Base-by-base conservation (phyloP, 2,888 invertebrate genomes). In the Agrypnus murinus region DNA sequence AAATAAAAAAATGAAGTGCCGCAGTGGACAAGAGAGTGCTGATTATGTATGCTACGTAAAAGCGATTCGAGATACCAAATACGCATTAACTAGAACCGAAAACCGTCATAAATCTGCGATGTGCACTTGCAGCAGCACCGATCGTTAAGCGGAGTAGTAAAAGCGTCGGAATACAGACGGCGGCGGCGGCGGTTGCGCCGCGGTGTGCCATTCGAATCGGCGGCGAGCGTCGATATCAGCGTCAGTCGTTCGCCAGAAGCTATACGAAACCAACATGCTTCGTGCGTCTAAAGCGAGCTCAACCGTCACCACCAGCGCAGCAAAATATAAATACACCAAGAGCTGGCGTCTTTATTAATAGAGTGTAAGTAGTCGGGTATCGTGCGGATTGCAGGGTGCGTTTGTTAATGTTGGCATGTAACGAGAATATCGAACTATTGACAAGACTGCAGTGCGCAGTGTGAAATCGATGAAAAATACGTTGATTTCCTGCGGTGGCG, bases 381-480 rank as follows among this genome's bases (percentile, higher is more conserved):
- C 70, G 73, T 55, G 73, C 73, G 66, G 69, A 60, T 65, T 62
- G 67, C 46, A 71, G 72, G 69, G 71, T 73, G 73, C 72, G 72
- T 72, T 72, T 74, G 62, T 68, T 69, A 59, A 58, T 72, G 74
- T 72, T 75, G 74, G 74, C 76, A 75, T 76, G 75, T 76, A 72
- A 76, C 74, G 72, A 50, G 73, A 71, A 63, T 71, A 73, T 72
- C 66, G 76, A 69, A 72, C 70, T 65, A 72, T 74, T 66, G 73
- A 75, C 69, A 70, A 68, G 75, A 74, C 78, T 76, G 79, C 80
- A 79, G 78, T 81, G 81, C 81, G 81, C 81, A 82, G 78, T 79
- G 78, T 76, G 76, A 74, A 80, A 82, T 82, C 81, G 78, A 81
- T 82, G 81, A 81, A 78, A 80, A 78, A 77, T 74, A 75, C 75